phyloP scores from a whole-genome alignment of 1,140 invertebrate genomes.

The Leptopilina boulardi region DNA sequence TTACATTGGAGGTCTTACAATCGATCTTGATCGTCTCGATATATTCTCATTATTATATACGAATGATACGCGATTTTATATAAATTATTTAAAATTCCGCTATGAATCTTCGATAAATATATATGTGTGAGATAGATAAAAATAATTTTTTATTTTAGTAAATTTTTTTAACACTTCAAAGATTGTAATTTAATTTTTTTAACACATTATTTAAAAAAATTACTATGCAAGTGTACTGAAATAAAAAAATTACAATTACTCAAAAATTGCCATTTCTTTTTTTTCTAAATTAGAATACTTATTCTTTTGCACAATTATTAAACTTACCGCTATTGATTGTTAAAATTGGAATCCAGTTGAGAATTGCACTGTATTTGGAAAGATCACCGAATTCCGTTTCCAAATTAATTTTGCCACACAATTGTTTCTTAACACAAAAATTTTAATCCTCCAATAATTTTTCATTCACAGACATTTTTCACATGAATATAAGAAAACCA shows the following conservation, averaged over 20 bases:
- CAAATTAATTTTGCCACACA: not conserved
- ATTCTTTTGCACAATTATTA: not conserved
- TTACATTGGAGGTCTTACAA: constrained; percentile 36
- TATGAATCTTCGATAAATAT: too few relatives aligned
- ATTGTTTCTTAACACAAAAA: not conserved
- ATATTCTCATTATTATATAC: not conserved
- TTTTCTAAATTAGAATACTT: too few relatives aligned
- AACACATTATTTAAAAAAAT: not conserved
- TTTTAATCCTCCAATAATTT: constrained; percentile 9
- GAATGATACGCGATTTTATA: too few relatives aligned
- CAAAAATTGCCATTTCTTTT: too few relatives aligned
- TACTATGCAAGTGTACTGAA: not conserved
- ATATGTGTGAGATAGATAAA: too few relatives aligned
- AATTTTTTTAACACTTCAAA: too few relatives aligned
- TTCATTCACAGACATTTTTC: constrained; percentile 36
- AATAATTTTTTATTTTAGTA: too few relatives aligned
- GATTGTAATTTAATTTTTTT: too few relatives aligned
- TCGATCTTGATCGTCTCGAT: constrained; percentile 24
- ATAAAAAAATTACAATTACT: not conserved
- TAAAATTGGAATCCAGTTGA: not conserved
- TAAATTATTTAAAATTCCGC: too few relatives aligned
- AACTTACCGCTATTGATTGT: not conserved
- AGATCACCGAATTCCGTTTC: not conserved
- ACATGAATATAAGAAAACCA: constrained; percentile 1
- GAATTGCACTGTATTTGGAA: too few relatives aligned